phyloP scores from a whole-genome alignment of 1,140 invertebrate genomes.

The Thereuonema tuberculata region DNA sequence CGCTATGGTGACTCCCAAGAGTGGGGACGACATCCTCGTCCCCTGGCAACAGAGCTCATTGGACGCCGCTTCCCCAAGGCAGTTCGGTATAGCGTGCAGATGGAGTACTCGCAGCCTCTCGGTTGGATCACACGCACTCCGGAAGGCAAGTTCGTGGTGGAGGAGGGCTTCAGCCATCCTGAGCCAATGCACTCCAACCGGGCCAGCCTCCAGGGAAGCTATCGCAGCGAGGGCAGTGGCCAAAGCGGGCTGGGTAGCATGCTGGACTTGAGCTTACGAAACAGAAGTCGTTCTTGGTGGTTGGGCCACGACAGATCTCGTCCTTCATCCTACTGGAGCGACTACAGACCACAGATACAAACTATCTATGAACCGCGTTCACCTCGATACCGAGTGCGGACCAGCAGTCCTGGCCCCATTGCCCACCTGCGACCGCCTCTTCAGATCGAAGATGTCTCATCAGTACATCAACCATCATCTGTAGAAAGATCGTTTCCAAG shows the following conservation, averaged over 20 bases:
- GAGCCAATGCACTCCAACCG: slow-evolving; percentile 49
- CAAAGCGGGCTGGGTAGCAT: background rate
- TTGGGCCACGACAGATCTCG: slow-evolving; percentile 17
- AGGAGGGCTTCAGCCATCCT: slow-evolving; percentile 43
- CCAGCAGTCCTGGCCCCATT: slow-evolving; percentile 44
- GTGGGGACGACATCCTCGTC: slow-evolving; percentile 3
- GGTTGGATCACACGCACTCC: slow-evolving; percentile 52
- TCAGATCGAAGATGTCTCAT: slow-evolving; percentile 63
- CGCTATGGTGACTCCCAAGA: slow-evolving; percentile 5
- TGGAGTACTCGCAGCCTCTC: slow-evolving; percentile 32
- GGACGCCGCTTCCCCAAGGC: slow-evolving; percentile 18
- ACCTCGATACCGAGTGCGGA: slow-evolving; percentile 40
- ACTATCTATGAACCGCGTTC: slow-evolving; percentile 25
- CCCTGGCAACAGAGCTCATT: slow-evolving; percentile 11
- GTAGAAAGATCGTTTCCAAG: slow-evolving; percentile 57
- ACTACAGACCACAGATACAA: slow-evolving; percentile 1
- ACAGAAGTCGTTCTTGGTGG: slow-evolving; percentile 36
- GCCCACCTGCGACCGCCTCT: slow-evolving; percentile 45
- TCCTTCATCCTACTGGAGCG: slow-evolving; percentile 5
- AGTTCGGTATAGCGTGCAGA: slow-evolving; percentile 23
- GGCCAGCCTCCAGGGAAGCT: slow-evolving; percentile 64
- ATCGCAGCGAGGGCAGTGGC: slow-evolving; percentile 36
- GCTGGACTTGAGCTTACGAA: background rate
- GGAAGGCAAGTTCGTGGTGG: slow-evolving; percentile 56
- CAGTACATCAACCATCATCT: slow-evolving; percentile 62